These are phyloP conservation scores for Microcebus tavaratra DNA, from an alignment of 2,113 vertebrate genomes.

Conservation along the genomic window DNA sequence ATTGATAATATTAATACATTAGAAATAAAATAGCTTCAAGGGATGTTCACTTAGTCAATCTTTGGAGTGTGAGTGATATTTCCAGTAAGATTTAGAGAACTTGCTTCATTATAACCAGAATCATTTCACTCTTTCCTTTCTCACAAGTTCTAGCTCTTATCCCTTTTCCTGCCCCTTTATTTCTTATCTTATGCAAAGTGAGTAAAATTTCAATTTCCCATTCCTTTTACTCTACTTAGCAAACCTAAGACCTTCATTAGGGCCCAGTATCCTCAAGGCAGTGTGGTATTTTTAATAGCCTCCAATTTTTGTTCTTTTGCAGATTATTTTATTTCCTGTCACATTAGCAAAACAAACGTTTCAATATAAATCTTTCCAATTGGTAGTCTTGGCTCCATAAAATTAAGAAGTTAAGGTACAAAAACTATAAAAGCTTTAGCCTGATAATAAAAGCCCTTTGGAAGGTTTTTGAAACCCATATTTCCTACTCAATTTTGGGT, in stretches of 20 bases:
- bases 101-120: neutral
- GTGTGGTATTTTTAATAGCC: neutral
- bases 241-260: neutral
- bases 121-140: neutral
- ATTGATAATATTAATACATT: neutral
- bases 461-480: neutral
- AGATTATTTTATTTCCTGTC: neutral
- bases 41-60: too few relatives aligned
- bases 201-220: neutral
- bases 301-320: neutral
- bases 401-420: neutral
- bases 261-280: too few relatives aligned
- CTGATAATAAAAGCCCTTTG: neutral
- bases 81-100: neutral
- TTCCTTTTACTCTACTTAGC: neutral
- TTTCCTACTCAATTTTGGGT: neutral
- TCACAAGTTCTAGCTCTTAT: neutral
- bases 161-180: too few relatives aligned
- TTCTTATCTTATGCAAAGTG: neutral
- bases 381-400: neutral
- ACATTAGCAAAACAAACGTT: neutral
- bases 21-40: neutral
- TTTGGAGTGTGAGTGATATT: rapidly evolving
- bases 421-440: neutral
- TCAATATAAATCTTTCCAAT: neutral